Percentiles rank a stretch among this genome's conserved stretches.
phyloP scores from a whole-genome alignment of 2,113 vertebrate species.

The Epinephelus lanceolatus region DNA sequence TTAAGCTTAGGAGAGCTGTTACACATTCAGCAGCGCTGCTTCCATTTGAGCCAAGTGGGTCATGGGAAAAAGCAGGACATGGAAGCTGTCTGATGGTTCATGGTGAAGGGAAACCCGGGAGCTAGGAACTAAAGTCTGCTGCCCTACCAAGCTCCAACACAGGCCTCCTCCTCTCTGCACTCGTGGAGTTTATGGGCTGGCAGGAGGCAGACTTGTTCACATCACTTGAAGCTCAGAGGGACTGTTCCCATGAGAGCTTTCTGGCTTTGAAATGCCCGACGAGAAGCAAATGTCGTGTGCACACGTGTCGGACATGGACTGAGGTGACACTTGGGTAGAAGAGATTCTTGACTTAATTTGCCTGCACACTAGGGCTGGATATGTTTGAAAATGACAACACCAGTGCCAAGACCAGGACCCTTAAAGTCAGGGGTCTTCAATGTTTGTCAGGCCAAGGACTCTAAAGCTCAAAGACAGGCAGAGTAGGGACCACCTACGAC shows the following conservation, averaged over 20 bases:
- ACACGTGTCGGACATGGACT: conserved; percentile 6
- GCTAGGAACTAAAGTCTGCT: conserved; percentile 18
- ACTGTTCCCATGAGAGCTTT: conserved; percentile 53
- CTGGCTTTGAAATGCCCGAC: conserved; percentile 18
- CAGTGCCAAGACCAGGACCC: too few relatives aligned
- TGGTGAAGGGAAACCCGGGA: conserved; percentile 8
- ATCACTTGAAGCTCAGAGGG: conserved; percentile 39
- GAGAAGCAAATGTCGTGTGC: conserved; percentile 25
- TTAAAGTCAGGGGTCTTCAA: too few relatives aligned
- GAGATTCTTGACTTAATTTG: background rate
- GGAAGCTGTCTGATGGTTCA: conserved; percentile 19
- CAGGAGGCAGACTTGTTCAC: conserved; percentile 22
- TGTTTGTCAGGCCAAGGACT: too few relatives aligned
- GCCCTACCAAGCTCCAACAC: background rate
- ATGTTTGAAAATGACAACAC: too few relatives aligned
- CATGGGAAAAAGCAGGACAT: conserved; percentile 44
- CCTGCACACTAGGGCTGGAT: background rate
- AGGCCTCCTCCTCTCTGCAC: background rate
- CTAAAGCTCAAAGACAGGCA: too few relatives aligned
- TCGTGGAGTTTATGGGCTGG: conserved; percentile 7
- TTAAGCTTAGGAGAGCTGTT: conserved; percentile 37
- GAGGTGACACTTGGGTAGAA: background rate
- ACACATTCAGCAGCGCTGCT: conserved; percentile 5
- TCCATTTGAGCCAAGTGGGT: conserved; percentile 52
- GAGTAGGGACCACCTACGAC: too few relatives aligned